Evolutionary conservation across 2,888 invertebrate genomes (phyloP), one percentile per base, ranked within the genome.

Genomic region (Sipha maydis): DNA sequence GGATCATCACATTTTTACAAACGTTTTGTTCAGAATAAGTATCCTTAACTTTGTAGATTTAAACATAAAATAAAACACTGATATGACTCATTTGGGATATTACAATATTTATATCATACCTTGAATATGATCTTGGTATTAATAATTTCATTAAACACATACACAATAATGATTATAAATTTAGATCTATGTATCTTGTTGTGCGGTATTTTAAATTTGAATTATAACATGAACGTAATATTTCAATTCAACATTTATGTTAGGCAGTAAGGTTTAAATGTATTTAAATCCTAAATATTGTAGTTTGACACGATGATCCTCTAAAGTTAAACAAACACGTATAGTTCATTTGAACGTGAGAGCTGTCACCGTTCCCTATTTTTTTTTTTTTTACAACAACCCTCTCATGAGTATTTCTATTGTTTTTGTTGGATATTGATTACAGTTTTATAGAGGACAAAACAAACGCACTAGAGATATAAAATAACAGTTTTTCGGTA

Each of bases 381-480:
- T 34, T 41, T 9, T 56, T 84, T 76, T 41, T 76, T 54, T 73
- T 77, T 41, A 3, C 14, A 2, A 73, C 17, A 25, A n/a, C 41
- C 21, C 67, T 28, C 41, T 48, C 41, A 25, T 28, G 28, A 48
- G 31, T 0, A 48, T 48, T 69, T 14, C 67, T 48, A 76, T 85
- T 85, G 76, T 77, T 85, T 85, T 77, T 69, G 48, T 85, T 78
- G 85, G 48, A 77, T 77, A 77, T 76, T 78, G 77, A 85, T 85
- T 77, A 78, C 73, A 41, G 48, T 85, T 77, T 83, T 76, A 85
- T 85, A 67, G 77, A 67, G 67, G 28, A 82, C 82, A 69, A 54
- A 67, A 41, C 67, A 67, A 78, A 85, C 67, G 73, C 77, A 77
- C 48, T 48, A 54, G 21, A 31, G 77, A 78, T 38, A 76, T 75